Conservation (phyloP, 2,797 vertebrate species). For the Coluber constrictor region DNA sequence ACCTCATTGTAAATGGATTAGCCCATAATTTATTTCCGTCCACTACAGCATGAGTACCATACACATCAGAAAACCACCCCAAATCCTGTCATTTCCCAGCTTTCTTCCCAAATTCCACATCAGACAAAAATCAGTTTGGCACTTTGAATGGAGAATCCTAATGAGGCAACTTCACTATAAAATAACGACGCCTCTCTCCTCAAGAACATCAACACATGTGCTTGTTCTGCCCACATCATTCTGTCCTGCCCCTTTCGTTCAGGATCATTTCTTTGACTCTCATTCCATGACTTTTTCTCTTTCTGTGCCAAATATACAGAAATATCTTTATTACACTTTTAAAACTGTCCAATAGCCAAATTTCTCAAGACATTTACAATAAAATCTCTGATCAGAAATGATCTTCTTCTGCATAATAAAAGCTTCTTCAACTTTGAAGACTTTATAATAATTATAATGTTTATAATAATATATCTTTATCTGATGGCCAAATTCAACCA, state of each 20-base stretch:
- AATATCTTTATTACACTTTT: background rate
- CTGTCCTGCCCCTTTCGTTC: background rate
- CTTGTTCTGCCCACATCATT: background rate
- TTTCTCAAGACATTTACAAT: background rate
- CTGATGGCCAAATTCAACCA: background rate
- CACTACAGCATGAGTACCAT: constrained; percentile 51
- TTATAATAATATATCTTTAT: background rate
- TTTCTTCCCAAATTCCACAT: background rate
- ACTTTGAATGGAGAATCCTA: background rate
- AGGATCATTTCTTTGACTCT: background rate
- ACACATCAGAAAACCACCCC: constrained; percentile 39
- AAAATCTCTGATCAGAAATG: background rate
- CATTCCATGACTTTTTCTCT: background rate
- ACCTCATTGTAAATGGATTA: constrained; percentile 64
- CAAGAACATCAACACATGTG: background rate
- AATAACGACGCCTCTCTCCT: background rate
- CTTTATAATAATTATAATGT: background rate
- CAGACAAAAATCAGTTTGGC: background rate
- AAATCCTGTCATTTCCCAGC: constrained; percentile 21
- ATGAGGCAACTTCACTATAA: background rate
- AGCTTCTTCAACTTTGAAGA: background rate
- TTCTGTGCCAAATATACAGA: background rate
- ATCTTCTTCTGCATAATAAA: background rate
- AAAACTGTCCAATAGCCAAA: background rate
- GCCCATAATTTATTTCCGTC: constrained; percentile 55